phyloP scores from a whole-genome alignment of 2,888 invertebrate genomes.

The Scaptomyza caliginosa region DNA sequence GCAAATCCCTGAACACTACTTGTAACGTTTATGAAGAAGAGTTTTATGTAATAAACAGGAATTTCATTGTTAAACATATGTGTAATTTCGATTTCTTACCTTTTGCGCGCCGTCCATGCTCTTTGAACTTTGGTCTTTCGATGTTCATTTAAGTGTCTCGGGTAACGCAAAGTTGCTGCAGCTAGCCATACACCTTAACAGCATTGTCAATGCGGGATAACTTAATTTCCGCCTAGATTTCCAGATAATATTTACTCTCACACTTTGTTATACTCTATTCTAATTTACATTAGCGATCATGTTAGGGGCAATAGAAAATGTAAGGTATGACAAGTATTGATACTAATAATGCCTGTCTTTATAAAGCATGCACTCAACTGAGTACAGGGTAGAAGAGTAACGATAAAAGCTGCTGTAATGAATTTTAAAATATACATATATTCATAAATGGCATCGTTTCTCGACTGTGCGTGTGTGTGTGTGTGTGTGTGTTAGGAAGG shows the following conservation, averaged over 20 bases:
- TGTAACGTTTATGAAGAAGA: too few species aligned
- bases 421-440: conserved; percentile 72
- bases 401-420: conserved; percentile 52
- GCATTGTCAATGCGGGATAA: conserved; percentile 63
- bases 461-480: conserved; percentile 21
- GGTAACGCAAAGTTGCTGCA: conserved; percentile 40
- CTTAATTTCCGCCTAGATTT: conserved; percentile 77
- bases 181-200: not conserved
- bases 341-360: not conserved
- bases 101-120: not conserved
- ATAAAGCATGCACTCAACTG: too few species aligned
- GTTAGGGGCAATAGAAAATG: not conserved
- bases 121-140: conserved; percentile 64
- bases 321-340: not conserved
- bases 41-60: too few species aligned
- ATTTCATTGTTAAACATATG: too few species aligned
- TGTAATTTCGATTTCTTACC: too few species aligned
- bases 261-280: too few species aligned
- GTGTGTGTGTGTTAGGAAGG: not conserved
- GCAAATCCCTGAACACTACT: too few species aligned
- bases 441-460: conserved; percentile 67
- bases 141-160: conserved; percentile 72
- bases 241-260: conserved; percentile 73
- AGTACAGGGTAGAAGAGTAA: not conserved
- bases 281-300: not conserved